Conservation (phyloP, 35 echinoderm and acorn worm genomes). For the Ptychodera flava region DNA sequence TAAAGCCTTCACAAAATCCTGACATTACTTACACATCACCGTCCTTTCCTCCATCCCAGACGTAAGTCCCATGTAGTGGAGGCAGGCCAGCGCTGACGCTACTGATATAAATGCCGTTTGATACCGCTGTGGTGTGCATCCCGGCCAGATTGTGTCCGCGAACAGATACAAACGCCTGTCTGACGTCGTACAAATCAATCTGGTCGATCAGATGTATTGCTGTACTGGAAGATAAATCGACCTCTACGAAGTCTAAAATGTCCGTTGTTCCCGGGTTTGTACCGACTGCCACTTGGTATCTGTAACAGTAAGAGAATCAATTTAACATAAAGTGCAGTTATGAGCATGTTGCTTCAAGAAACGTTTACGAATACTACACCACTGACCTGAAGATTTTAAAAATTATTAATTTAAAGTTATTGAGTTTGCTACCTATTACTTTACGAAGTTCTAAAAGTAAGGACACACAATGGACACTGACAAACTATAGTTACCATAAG, state of each 20-base stretch:
- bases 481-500: too few species aligned
- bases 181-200: conserved; percentile 17
- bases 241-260: conserved; percentile 12
- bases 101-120: conserved; percentile 35
- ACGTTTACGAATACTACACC: too few species aligned
- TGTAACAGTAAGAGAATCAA: background rate
- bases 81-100: conserved; percentile 6
- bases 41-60: conserved; percentile 28
- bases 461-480: too few species aligned
- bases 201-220: background rate
- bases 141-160: conserved; percentile 27
- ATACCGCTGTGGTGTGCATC: conserved; percentile 8
- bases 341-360: too few species aligned
- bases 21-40: background rate
- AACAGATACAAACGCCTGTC: conserved; percentile 15
- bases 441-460: too few species aligned
- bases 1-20: background rate
- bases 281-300: conserved; percentile 29
- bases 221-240: background rate
- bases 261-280: conserved; percentile 12
- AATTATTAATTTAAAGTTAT: too few species aligned
- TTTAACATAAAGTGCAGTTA: too few species aligned
- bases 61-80: background rate
- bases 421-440: conserved; percentile 8
- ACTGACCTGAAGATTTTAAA: too few species aligned